Evolutionary conservation across 2,888 invertebrate species (phyloP).

Genomic region (Tinea pellionella): DNA sequence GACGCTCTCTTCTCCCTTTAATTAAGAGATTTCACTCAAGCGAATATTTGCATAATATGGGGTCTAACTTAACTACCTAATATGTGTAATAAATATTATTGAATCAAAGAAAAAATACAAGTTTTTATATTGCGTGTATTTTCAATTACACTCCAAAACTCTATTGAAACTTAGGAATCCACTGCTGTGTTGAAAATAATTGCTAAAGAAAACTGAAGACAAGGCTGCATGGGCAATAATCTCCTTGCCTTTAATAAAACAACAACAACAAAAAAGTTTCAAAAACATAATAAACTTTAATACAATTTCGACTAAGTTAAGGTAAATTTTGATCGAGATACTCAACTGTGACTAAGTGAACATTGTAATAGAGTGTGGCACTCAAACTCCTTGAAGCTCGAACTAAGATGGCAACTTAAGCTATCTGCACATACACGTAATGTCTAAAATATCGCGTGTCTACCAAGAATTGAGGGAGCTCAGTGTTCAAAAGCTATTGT

Average conservation of each 20-base stretch:
- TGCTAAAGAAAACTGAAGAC: too few species aligned
- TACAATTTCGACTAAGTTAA: neutral
- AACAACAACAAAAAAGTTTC: too few species aligned
- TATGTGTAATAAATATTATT: too few species aligned
- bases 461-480: neutral
- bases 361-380: neutral
- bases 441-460: neutral
- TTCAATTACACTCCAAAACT: too few species aligned
- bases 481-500: neutral
- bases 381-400: constrained; percentile 6
- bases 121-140: too few species aligned
- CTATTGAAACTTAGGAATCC: too few species aligned
- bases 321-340: neutral
- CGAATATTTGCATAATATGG: neutral
- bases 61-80: neutral
- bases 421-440: neutral
- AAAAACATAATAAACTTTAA: too few species aligned
- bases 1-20: constrained; percentile 27
- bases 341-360: neutral
- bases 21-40: constrained; percentile 62
- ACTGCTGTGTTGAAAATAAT: too few species aligned
- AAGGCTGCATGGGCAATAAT: too few species aligned
- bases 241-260: too few species aligned
- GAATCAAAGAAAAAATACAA: too few species aligned
- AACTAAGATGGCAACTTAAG: constrained; percentile 1